Percentiles rank a stretch among this genome's conserved stretches.
These are phyloP conservation scores for Zygaena filipendulae DNA, from an alignment of 2,888 invertebrate species.

Conservation along the genomic window DNA sequence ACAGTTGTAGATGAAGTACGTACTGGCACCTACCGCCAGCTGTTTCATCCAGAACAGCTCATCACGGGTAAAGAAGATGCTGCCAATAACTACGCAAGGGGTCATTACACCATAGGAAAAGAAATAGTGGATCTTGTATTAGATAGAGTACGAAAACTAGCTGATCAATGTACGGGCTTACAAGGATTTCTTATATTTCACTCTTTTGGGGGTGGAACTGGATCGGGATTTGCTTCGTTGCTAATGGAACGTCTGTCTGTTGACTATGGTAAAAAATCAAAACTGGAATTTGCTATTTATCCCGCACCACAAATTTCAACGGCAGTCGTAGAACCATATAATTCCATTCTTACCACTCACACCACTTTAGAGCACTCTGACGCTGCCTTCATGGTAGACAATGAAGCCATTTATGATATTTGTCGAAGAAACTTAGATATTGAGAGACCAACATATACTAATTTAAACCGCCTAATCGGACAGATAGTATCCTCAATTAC, in stretches of 20 bases:
- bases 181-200: slow-evolving; percentile 96
- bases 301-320: slow-evolving; percentile 93
- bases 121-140: slow-evolving; percentile 92
- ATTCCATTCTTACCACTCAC: slow-evolving; percentile 94
- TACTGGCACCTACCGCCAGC: slow-evolving; percentile 92
- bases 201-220: slow-evolving; percentile 93
- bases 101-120: slow-evolving; percentile 96
- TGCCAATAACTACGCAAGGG: slow-evolving; percentile 96
- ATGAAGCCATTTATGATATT: slow-evolving; percentile 90
- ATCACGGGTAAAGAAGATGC: slow-evolving; percentile 97
- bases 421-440: slow-evolving; percentile 94
- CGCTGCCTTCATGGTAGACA: slow-evolving; percentile 95
- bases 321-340: slow-evolving; percentile 95
- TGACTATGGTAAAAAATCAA: slow-evolving; percentile 95
- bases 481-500: slow-evolving; percentile 95
- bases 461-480: slow-evolving; percentile 93
- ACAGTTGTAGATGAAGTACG: slow-evolving; percentile 95
- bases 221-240: slow-evolving; percentile 93
- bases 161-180: slow-evolving; percentile 91
- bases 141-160: slow-evolving; percentile 85
- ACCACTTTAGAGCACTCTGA: slow-evolving; percentile 95
- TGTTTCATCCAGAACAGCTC: slow-evolving; percentile 96
- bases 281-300: slow-evolving; percentile 94
- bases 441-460: slow-evolving; percentile 95
- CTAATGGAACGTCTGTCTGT: slow-evolving; percentile 95